Percentiles rank a stretch among this genome's conserved stretches.
Conservation (phyloP, 2,113 vertebrate genomes). For the Pelvicachromis taeniatus region DNA sequence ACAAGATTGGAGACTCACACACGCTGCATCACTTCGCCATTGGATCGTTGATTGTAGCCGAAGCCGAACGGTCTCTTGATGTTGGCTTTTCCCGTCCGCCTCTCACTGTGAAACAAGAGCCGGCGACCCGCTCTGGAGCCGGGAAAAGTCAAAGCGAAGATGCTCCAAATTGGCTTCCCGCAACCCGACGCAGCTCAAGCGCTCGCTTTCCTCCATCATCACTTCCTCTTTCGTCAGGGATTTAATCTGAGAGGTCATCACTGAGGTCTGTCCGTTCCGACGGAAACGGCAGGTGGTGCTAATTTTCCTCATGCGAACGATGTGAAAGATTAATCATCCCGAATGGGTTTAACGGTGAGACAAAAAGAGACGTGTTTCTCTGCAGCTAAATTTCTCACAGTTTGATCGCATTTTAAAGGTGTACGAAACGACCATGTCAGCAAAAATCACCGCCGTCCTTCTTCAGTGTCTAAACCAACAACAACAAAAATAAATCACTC, state of each 20-base stretch:
- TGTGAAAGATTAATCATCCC: not conserved
- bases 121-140: not conserved
- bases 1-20: not conserved
- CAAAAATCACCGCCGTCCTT: not conserved
- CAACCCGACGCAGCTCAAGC: not conserved
- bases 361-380: not conserved
- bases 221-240: not conserved
- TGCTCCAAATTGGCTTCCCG: not conserved
- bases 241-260: not conserved
- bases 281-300: slow-evolving; percentile 6
- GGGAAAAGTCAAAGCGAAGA: not conserved
- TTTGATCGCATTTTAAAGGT: not conserved
- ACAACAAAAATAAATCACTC: not conserved
- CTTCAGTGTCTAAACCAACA: not conserved
- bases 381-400: slow-evolving; percentile 1
- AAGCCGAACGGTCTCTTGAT: not conserved
- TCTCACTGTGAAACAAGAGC: not conserved
- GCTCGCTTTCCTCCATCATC: not conserved
- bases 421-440: not conserved
- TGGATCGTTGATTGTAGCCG: not conserved
- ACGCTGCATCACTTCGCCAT: not conserved
- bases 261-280: not conserved
- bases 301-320: not conserved
- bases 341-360: not conserved
- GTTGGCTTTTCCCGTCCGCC: not conserved